Conservation (phyloP, 2,113 vertebrate species). For the Delphinus delphis region DNA sequence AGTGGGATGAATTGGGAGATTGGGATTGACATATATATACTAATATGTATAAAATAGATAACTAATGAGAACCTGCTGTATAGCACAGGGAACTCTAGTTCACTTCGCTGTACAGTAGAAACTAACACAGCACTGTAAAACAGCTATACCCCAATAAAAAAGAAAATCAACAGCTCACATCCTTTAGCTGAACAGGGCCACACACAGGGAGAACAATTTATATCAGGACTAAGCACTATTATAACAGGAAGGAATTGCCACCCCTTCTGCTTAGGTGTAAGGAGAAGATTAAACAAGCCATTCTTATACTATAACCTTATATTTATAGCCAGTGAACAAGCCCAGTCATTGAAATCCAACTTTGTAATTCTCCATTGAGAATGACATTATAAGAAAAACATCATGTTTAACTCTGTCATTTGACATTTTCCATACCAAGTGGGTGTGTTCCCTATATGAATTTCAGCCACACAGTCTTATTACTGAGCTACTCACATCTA, state of each 20-base stretch:
- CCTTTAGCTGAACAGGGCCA: not conserved
- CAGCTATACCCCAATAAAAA: too few species aligned
- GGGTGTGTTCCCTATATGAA: constrained; percentile 52
- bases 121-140: too few species aligned
- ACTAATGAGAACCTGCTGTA: too few species aligned
- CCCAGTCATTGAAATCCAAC: constrained; percentile 43
- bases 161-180: not conserved
- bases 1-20: too few species aligned
- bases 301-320: constrained; percentile 44
- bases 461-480: constrained; percentile 47
- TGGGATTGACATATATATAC: too few species aligned
- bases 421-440: constrained; percentile 58
- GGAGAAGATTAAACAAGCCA: constrained; percentile 60
- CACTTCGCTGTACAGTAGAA: too few species aligned
- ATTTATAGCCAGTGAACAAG: constrained; percentile 40
- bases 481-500: constrained; percentile 45
- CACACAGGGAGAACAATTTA: constrained; percentile 5
- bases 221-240: constrained; percentile 15
- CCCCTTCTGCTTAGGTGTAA: constrained; percentile 36
- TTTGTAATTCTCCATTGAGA: constrained; percentile 67
- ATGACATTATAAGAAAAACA: constrained; percentile 57
- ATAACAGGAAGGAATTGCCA: constrained; percentile 20
- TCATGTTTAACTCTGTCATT: constrained; percentile 59
- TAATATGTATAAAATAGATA: too few species aligned
- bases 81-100: too few species aligned